These are phyloP conservation scores for Spodoptera littoralis DNA, from an alignment of 2,888 invertebrate species.

Conservation along the genomic window DNA sequence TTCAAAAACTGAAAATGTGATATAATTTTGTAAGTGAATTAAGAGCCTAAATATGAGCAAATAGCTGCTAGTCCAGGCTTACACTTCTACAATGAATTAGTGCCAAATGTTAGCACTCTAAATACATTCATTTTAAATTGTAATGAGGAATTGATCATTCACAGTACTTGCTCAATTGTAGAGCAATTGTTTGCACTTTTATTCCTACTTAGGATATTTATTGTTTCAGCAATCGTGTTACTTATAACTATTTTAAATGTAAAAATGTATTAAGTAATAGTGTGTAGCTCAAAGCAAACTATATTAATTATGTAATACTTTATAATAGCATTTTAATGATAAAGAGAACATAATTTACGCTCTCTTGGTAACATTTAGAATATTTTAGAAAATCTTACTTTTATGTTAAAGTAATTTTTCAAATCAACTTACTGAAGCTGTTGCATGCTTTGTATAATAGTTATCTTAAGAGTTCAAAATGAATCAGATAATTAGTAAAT, in stretches of 20 bases:
- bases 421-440: conserved; percentile 22
- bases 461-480: conserved; percentile 14
- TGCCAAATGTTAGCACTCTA: conserved; percentile 82
- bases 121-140: conserved; percentile 59
- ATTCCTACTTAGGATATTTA: conserved; percentile 57
- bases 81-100: conserved; percentile 67
- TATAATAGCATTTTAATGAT: conserved; percentile 43
- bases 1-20: conserved; percentile 68
- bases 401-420: conserved; percentile 27
- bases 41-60: conserved; percentile 55
- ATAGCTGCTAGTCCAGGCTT: conserved; percentile 76
- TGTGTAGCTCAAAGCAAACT: conserved; percentile 56
- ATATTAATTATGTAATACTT: conserved; percentile 38
- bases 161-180: conserved; percentile 59
- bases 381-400: conserved; percentile 33
- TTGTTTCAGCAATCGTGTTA: conserved; percentile 41
- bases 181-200: conserved; percentile 54
- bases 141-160: conserved; percentile 66
- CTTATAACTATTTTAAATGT: conserved; percentile 32
- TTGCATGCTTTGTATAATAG: conserved; percentile 40
- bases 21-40: conserved; percentile 66
- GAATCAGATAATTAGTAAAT: conserved; percentile 17
- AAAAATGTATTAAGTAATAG: conserved; percentile 43
- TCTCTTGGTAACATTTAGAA: conserved; percentile 33
- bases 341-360: conserved; percentile 35